A percentile compares a stretch with the other conserved stretches of the same genome.
These are phyloP conservation scores for Philonicus albiceps DNA, from an alignment of 2,888 invertebrate genomes.

Conservation along the genomic window DNA sequence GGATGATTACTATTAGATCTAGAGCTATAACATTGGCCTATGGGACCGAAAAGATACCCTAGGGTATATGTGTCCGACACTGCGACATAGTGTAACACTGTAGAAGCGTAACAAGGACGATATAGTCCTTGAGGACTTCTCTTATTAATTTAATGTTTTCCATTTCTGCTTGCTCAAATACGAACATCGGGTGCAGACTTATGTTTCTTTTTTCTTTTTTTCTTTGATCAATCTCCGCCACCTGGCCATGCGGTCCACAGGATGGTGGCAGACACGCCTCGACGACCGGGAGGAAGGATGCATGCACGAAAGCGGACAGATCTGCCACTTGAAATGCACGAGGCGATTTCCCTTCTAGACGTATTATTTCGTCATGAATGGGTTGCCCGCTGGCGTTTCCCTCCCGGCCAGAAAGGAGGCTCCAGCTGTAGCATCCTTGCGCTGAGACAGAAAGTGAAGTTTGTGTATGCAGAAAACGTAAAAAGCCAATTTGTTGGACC, in stretches of 20 bases:
- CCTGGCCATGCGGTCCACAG: not conserved
- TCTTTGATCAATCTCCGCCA: conserved; percentile 4
- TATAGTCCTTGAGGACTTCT: not conserved
- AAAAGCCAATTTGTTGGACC: conserved; percentile 42
- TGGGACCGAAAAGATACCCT: too few relatives aligned
- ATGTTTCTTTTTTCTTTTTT: not conserved
- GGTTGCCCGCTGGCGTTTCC: conserved; percentile 35
- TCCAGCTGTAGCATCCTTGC: conserved; percentile 10
- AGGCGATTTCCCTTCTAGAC: conserved; percentile 42
- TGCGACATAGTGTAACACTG: not conserved
- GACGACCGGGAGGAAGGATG: not conserved
- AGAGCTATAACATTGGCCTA: too few relatives aligned
- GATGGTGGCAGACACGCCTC: not conserved
- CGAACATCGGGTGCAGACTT: not conserved
- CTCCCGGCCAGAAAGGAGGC: not conserved
- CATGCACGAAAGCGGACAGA: not conserved
- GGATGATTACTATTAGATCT: too few relatives aligned
- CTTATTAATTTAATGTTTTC: conserved; percentile 30
- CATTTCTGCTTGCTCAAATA: not conserved
- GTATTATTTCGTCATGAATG: conserved; percentile 43
- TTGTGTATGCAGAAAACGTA: conserved; percentile 43
- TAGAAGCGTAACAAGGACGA: not conserved
- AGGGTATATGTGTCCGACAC: too few relatives aligned
- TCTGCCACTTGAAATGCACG: conserved; percentile 39
- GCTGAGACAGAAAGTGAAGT: conserved; percentile 26